Base-by-base conservation (phyloP, 2,888 invertebrate species). In the Epinotia bilunana region DNA sequence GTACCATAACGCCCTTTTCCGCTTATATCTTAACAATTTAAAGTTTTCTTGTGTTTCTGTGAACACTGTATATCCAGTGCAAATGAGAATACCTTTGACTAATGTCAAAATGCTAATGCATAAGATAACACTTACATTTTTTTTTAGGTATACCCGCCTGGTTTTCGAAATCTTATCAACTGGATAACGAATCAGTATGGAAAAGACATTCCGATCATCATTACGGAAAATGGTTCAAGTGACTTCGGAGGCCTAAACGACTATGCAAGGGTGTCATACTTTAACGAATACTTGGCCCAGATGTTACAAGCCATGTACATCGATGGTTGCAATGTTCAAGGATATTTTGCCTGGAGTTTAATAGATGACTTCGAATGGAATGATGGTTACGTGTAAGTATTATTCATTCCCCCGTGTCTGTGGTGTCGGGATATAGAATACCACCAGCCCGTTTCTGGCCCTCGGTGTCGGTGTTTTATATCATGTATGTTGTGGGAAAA, bases 161-260 rank as follows among this genome's bases (percentile, higher is more conserved):
- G 96, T 49, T 95, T 96, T 84, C 92, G 95, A 76, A 95, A 94
- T 82, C 85, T 96, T 7, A 82, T 96, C 46, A 95, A 95, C 83
- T 96, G 95, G 95, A 92, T 96, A 61, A 95, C 95, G 78, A 90
- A 91, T 46, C 93, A 94, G 79, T 96, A 96, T 83, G 94, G 95
- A 53, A 95, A 16, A 80, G 91, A 94, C 80, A 92, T 94, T 6
- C 87, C 91, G 64, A 90, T 95, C 1, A 87, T 92, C 72, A 84
- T 95, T 1, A 95, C 94, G 0, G 95, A 95, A 81, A 95, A 95
- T 77, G 95, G 95, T 4, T 87, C 91, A 55, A 88, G 90, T 76
- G 95, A 95, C 79, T 79, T 79, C 3, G 94, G 84, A n/a, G 78
- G 82, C 55, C 79, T 82, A 1, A 79, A 83, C 18, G 33, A 82